These are phyloP conservation scores for Mythimna impura DNA, from an alignment of 2,888 invertebrate genomes.

Conservation along the genomic window DNA sequence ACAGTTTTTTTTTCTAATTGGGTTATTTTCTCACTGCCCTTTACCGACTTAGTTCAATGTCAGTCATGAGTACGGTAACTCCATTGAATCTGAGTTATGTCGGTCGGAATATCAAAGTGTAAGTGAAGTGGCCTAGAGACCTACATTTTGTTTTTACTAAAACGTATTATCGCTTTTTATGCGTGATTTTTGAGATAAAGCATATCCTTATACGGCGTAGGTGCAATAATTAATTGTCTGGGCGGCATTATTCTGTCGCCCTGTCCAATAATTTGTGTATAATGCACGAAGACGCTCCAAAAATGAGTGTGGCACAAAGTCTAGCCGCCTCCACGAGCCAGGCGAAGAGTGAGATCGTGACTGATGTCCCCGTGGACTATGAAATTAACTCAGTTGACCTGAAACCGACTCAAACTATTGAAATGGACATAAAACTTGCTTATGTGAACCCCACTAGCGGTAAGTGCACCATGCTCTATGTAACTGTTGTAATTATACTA, in stretches of 20 bases:
- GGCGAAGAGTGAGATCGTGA: slow-evolving; percentile 85
- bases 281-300: slow-evolving; percentile 93
- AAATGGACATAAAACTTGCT: slow-evolving; percentile 91
- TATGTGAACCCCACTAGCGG: slow-evolving; percentile 91
- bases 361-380: slow-evolving; percentile 86
- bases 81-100: slow-evolving; percentile 93
- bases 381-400: slow-evolving; percentile 84
- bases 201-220: slow-evolving; percentile 84
- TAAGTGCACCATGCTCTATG: slow-evolving; percentile 79
- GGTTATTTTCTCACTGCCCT: slow-evolving; percentile 89
- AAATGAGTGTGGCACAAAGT: slow-evolving; percentile 92
- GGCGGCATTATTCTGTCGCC: slow-evolving; percentile 79
- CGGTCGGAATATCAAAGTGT: slow-evolving; percentile 94
- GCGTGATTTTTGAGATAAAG: slow-evolving; percentile 91
- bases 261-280: slow-evolving; percentile 85
- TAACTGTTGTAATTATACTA: slow-evolving; percentile 32
- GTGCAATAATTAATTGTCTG: slow-evolving; percentile 79
- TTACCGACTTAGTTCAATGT: slow-evolving; percentile 91
- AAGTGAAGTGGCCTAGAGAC: slow-evolving; percentile 97
- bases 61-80: slow-evolving; percentile 92
- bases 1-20: slow-evolving; percentile 81
- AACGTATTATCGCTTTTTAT: slow-evolving; percentile 78
- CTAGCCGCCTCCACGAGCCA: slow-evolving; percentile 92
- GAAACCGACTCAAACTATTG: slow-evolving; percentile 88
- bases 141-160: slow-evolving; percentile 92